phyloP scores from a whole-genome alignment of 2,797 vertebrate genomes.

The Amphiprion clarkii region DNA sequence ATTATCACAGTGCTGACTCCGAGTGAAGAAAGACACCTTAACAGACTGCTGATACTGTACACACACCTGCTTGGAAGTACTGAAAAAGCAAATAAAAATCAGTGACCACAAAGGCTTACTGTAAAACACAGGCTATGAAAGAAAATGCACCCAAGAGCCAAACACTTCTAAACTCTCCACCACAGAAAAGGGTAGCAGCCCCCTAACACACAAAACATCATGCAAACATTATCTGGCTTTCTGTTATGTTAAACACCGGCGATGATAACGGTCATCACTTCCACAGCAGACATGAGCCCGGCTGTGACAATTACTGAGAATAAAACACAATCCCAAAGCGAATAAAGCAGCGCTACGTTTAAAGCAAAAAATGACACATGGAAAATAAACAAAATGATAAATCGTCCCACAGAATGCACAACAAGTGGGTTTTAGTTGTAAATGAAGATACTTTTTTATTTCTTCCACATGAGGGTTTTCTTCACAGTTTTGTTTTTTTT shows the following conservation, averaged over 20 bases:
- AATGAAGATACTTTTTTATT: conserved; percentile 13
- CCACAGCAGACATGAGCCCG: conserved; percentile 19
- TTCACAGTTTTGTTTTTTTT: not conserved
- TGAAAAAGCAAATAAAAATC: conserved; percentile 31
- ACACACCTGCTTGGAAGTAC: conserved; percentile 42
- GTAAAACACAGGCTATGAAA: conserved; percentile 37
- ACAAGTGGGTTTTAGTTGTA: not conserved
- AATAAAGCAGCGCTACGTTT: conserved; percentile 15
- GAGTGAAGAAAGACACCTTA: conserved; percentile 76
- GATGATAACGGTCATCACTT: conserved; percentile 31
- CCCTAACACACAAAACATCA: conserved; percentile 2
- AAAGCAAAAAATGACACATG: conserved; percentile 12
- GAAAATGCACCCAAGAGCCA: conserved; percentile 37
- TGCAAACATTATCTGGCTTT: conserved; percentile 16
- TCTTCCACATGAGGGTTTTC: not conserved
- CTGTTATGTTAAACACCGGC: conserved; percentile 42
- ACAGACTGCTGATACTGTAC: conserved; percentile 59
- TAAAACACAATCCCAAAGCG: conserved; percentile 1
- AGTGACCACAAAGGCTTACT: conserved; percentile 34
- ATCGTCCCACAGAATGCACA: conserved; percentile 6
- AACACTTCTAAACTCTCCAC: conserved; percentile 24
- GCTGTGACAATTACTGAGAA: conserved; percentile 45
- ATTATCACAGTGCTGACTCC: conserved; percentile 83
- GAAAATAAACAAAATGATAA: conserved; percentile 1
- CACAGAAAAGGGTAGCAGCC: conserved; percentile 2